These are phyloP conservation scores for Muschampia plurimacula DNA, from an alignment of 2,888 invertebrate species.

Conservation along the genomic window DNA sequence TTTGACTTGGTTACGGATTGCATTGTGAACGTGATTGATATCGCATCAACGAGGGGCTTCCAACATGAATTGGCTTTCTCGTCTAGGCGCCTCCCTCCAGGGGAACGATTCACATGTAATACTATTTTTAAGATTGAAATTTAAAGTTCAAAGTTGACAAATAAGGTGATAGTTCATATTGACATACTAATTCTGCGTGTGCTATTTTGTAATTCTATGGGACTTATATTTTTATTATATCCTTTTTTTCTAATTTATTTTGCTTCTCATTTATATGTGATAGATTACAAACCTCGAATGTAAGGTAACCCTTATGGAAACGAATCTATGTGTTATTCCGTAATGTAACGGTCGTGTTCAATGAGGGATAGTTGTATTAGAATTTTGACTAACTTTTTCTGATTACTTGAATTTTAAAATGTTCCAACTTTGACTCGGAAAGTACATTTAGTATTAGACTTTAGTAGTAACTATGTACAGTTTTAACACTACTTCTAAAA, in stretches of 20 bases:
- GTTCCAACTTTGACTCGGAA: conserved; percentile 62
- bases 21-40: conserved; percentile 59
- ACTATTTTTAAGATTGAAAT: conserved; percentile 80
- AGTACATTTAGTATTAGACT: conserved; percentile 79
- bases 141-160: conserved; percentile 83
- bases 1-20: conserved; percentile 78
- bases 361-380: conserved; percentile 53
- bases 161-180: conserved; percentile 81
- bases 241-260: conserved; percentile 80
- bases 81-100: conserved; percentile 37
- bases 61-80: background rate
- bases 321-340: conserved; percentile 69
- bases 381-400: conserved; percentile 74
- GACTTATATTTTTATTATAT: conserved; percentile 73
- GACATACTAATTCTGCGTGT: conserved; percentile 77
- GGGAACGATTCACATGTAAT: conserved; percentile 65
- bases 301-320: conserved; percentile 71
- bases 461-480: conserved; percentile 80
- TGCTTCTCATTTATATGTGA: conserved; percentile 72
- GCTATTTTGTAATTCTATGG: conserved; percentile 77
- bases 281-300: conserved; percentile 80
- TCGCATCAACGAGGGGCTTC: background rate
- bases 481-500: conserved; percentile 69
- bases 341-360: conserved; percentile 69
- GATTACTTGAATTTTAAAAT: conserved; percentile 56